Evolutionary conservation across 2,113 vertebrate species (phyloP), one percentile per base, ranked within the genome.

Genomic region (Epinephelus moara): DNA sequence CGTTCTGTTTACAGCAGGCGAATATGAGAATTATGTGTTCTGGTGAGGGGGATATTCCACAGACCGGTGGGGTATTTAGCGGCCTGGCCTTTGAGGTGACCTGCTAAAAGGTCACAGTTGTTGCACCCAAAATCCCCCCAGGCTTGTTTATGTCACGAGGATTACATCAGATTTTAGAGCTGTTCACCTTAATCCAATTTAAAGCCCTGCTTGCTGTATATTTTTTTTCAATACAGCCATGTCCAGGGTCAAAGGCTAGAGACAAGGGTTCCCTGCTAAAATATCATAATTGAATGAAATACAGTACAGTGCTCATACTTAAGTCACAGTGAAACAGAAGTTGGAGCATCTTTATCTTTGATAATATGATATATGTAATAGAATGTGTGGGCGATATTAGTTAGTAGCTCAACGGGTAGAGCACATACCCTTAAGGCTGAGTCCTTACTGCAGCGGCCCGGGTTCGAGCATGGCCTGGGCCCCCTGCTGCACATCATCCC

Each of bases 1-100:
- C 78, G 72, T 82, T 87, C 82, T 75, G 82, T 91, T 91, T 88
- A 81, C 80, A 87, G 57, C 68, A n/a, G 76, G 63, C 62, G 80
- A 85, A 85, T 84, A 72, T 68, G 78, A 82, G 81, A 80, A 86
- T 60, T 23, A 45, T 64, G 73, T 76, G 72, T 84, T 86, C 93
- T 67, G 73, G 78, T 79, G 17, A 72, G 37, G 25, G 60, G 76
- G 69, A 21, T 69, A 45, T 75, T 87, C 84, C 52, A 62, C 64
- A 25, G 80, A 77, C 42, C 42, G 62, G 33, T 23, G 42, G 75
- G 57, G 33, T 50, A 49, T 74, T 86, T 81, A 73, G 75, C 33
- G 64, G 15, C 33, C 27, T 63, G 67, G 21, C 23, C 60, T 79
- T 75, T 85, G 45, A 77, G 57, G 27, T 80, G 79, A 86, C 73